Conservation (phyloP, 2,888 invertebrate genomes). For the Pherbina coryleti region DNA sequence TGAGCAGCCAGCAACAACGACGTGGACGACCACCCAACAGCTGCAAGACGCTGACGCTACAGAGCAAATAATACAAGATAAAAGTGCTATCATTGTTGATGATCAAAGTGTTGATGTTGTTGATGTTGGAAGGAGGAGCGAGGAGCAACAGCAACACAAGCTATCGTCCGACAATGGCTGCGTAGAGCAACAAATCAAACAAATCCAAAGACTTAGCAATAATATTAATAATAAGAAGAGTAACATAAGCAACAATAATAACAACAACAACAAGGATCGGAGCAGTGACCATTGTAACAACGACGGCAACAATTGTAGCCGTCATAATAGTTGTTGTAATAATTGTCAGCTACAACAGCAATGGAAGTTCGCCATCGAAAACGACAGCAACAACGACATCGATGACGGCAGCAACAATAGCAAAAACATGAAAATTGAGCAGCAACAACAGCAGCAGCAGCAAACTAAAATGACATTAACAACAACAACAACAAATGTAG, state of each 20-base stretch:
- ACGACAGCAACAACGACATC: slow-evolving; percentile 51
- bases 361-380: slow-evolving; percentile 42
- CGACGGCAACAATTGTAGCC: slow-evolving; percentile 40
- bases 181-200: slow-evolving; percentile 47
- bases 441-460: slow-evolving; percentile 39
- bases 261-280: slow-evolving; percentile 27
- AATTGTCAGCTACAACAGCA: slow-evolving; percentile 60
- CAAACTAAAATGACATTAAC: slow-evolving; percentile 51
- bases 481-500: slow-evolving; percentile 50
- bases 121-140: slow-evolving; percentile 36
- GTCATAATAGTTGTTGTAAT: slow-evolving; percentile 56
- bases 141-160: slow-evolving; percentile 33
- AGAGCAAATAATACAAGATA: slow-evolving; percentile 4
- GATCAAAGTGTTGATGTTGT: slow-evolving; percentile 31
- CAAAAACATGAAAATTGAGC: slow-evolving; percentile 1
- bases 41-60: not conserved
- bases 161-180: not conserved
- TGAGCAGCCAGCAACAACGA: slow-evolving; percentile 1
- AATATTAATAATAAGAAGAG: slow-evolving; percentile 50
- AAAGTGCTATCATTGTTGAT: slow-evolving; percentile 35
- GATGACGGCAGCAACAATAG: slow-evolving; percentile 28
- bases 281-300: slow-evolving; percentile 16
- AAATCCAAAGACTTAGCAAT: slow-evolving; percentile 66
- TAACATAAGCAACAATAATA: slow-evolving; percentile 41
- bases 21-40: slow-evolving; percentile 40